Evolutionary conservation across 2,113 vertebrate species (phyloP), one percentile per base, ranked within the genome.

Genomic region (Tiliqua scincoides): DNA sequence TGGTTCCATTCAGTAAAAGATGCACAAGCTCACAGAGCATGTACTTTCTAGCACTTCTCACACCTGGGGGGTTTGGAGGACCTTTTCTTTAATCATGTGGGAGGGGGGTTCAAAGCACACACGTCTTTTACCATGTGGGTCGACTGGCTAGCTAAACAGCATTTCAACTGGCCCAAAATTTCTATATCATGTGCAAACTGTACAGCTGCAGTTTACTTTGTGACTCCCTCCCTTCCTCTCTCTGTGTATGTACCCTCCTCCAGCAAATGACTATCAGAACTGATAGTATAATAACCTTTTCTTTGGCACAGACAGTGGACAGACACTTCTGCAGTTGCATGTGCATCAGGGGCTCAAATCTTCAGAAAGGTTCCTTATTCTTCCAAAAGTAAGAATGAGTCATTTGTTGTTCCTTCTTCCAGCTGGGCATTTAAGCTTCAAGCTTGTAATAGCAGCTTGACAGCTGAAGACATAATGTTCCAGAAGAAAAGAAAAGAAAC

Each of bases 401-500:
- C 8, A 87, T 76, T 88, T 92, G 85, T 82, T 87, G 92, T 77
- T 88, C 84, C 91, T 93, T 91, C 73, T 91, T 92, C 54, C 87
- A 89, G 87, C 91, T 89, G 90, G 85, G 77, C 80, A 91, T 63
- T 92, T 84, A 86, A 91, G 93, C 89, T 86, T 91, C 87, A 87
- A 48, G 82, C 63, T 91, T 83, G 89, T 84, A 93, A 93, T 93
- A 87, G 74, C 80, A 91, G 84, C 86, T 86, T 95, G 87, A 95
- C 86, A 94, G 92, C 76, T 77, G 89, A 95, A 89, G 71, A 88
- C 73, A 84, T 71, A 87, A 74, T 74, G 37, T 91, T 90, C 81
- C 76, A 89, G 86, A 84, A 89, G 75, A 87, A 89, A 85, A 83
- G 70, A 76, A 48, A 85, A 85, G 88, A 89, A 88, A 79, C 32